These are phyloP conservation scores for Channa striata DNA, from an alignment of 2,797 vertebrate species.

Conservation along the genomic window DNA sequence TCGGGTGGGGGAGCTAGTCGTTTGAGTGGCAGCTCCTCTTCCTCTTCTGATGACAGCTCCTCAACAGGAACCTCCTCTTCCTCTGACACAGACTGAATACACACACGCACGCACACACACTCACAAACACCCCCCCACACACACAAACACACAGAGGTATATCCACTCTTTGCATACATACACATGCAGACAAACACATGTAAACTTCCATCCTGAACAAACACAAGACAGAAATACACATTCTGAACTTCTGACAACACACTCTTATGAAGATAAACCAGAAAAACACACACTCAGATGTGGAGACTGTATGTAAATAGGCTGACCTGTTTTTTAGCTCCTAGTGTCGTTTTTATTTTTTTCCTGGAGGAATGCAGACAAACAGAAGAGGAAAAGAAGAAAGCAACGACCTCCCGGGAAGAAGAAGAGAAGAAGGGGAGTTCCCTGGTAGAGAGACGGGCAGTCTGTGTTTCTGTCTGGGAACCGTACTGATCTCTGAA, in stretches of 20 bases:
- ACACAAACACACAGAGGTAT: slow-evolving; percentile 40
- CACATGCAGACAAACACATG: slow-evolving; percentile 17
- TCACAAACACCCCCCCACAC: slow-evolving; percentile 22
- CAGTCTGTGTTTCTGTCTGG: slow-evolving; percentile 7
- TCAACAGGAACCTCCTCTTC: slow-evolving; percentile 97
- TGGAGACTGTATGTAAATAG: slow-evolving; percentile 80
- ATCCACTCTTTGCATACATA: slow-evolving; percentile 30
- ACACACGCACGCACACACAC: slow-evolving; percentile 34
- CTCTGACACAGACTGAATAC: slow-evolving; percentile 95
- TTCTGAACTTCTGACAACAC: slow-evolving; percentile 59
- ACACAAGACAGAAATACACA: slow-evolving; percentile 56
- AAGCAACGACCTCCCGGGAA: neutral
- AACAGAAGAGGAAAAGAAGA: slow-evolving; percentile 41
- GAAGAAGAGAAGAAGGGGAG: neutral
- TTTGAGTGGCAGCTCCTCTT: slow-evolving; percentile 94
- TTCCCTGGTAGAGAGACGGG: slow-evolving; percentile 2
- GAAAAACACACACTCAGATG: slow-evolving; percentile 49
- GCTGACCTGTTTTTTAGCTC: slow-evolving; percentile 77
- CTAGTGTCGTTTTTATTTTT: slow-evolving; percentile 58
- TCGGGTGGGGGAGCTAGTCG: slow-evolving; percentile 92
- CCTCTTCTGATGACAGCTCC: slow-evolving; percentile 95
- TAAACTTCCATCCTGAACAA: slow-evolving; percentile 57
- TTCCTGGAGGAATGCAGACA: slow-evolving; percentile 62
- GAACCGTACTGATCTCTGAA: slow-evolving; percentile 24
- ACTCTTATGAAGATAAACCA: slow-evolving; percentile 20